Evolutionary conservation across 2,888 invertebrate genomes (phyloP).

Genomic region (Tethea ocularis): DNA sequence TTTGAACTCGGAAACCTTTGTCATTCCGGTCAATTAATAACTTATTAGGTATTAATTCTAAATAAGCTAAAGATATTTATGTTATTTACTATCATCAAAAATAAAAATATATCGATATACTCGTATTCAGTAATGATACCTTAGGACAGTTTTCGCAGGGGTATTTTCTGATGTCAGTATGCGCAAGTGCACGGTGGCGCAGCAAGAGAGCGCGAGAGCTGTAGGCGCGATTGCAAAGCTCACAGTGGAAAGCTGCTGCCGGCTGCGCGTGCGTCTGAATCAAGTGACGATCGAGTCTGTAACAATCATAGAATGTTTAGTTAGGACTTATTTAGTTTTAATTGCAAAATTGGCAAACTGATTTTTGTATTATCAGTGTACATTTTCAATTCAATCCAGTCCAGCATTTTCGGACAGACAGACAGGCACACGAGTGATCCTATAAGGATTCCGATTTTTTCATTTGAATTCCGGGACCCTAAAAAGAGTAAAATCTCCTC

Average conservation of each 20-base stretch:
- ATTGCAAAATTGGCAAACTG: too few species aligned
- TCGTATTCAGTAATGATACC: conserved; percentile 77
- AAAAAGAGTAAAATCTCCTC: too few species aligned
- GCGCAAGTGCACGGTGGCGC: conserved; percentile 91
- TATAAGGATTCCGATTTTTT: too few species aligned
- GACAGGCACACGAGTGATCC: too few species aligned
- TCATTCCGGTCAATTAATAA: not conserved
- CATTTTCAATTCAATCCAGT: too few species aligned
- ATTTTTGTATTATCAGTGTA: too few species aligned
- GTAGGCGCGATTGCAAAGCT: conserved; percentile 92
- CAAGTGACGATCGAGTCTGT: conserved; percentile 93
- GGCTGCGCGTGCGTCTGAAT: conserved; percentile 91
- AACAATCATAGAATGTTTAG: conserved; percentile 46
- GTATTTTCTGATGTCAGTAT: conserved; percentile 93
- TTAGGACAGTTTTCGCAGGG: conserved; percentile 96
- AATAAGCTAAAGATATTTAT: not conserved
- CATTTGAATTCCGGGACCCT: too few species aligned
- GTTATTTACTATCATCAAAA: not conserved
- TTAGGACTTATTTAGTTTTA: too few species aligned
- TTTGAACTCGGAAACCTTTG: not conserved
- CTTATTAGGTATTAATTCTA: not conserved
- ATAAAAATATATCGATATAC: conserved; percentile 5
- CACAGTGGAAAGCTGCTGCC: conserved; percentile 91
- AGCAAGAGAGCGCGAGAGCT: conserved; percentile 91
- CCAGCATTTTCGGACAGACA: too few species aligned